Percentiles rank a stretch among this genome's conserved stretches.
These are phyloP conservation scores for Florisuga fusca DNA, from an alignment of 2,797 vertebrate species.

Conservation along the genomic window DNA sequence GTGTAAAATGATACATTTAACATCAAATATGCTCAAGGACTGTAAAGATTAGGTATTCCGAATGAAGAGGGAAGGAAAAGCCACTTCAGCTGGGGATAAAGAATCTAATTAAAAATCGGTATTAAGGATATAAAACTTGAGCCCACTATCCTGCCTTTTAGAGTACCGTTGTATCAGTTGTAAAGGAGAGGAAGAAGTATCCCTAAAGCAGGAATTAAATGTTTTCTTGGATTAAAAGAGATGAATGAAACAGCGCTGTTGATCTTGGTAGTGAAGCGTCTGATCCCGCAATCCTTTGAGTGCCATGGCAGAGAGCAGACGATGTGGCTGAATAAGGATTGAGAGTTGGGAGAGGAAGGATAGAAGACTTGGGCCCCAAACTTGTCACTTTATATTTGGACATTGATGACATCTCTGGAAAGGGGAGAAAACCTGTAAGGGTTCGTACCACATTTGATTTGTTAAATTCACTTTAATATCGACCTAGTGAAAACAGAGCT, in stretches of 20 bases:
- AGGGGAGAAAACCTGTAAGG: neutral
- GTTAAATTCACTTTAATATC: neutral
- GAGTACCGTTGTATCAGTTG: constrained; percentile 34
- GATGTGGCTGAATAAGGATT: neutral
- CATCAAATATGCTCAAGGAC: constrained; percentile 78
- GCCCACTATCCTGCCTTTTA: constrained; percentile 41
- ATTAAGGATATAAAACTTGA: constrained; percentile 61
- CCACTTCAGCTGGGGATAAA: constrained; percentile 74
- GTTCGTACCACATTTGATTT: neutral
- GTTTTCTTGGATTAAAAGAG: constrained; percentile 28
- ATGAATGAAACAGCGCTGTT: neutral
- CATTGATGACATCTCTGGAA: neutral
- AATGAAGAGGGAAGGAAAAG: constrained; percentile 75
- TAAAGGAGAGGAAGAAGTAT: constrained; percentile 14
- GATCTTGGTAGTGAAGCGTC: neutral
- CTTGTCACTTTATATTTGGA: neutral
- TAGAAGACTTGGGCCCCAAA: neutral
- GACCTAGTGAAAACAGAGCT: neutral
- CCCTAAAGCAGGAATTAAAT: constrained; percentile 21
- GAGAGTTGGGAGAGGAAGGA: neutral
- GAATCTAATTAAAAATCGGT: constrained; percentile 79
- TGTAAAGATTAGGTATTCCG: constrained; percentile 80
- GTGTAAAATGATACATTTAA: constrained; percentile 74
- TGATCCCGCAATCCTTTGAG: neutral
- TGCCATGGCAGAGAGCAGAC: neutral